Evolutionary conservation across 2,888 invertebrate genomes (phyloP).

Genomic region (Syritta pipiens): DNA sequence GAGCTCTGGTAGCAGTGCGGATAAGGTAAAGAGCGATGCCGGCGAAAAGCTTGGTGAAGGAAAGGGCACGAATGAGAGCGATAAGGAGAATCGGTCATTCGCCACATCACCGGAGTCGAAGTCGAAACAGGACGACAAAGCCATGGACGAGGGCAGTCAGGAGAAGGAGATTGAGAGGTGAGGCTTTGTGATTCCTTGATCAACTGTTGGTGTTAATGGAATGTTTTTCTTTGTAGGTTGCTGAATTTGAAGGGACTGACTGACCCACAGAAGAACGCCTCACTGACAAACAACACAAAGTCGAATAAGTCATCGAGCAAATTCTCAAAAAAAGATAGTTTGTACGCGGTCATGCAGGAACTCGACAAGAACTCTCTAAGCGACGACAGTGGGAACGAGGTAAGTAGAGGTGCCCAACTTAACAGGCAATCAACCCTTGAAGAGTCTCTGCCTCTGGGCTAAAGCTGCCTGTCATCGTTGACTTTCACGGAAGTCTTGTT

Average conservation of each 20-base stretch:
- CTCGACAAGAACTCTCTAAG: slow-evolving; percentile 44
- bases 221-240: slow-evolving; percentile 70
- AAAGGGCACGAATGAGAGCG: slow-evolving; percentile 62
- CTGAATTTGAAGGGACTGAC: slow-evolving; percentile 74
- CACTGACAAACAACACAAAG: slow-evolving; percentile 50
- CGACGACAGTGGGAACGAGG: slow-evolving; percentile 51
- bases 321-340: slow-evolving; percentile 38
- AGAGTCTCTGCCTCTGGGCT: too few relatives aligned
- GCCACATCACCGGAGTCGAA: slow-evolving; percentile 25
- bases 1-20: background rate
- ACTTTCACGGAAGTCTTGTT: too few relatives aligned
- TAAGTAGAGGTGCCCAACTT: too few relatives aligned
- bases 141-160: slow-evolving; percentile 71
- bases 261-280: slow-evolving; percentile 66
- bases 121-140: slow-evolving; percentile 47
- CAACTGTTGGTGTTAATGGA: background rate
- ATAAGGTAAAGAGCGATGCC: background rate
- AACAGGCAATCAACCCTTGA: too few relatives aligned
- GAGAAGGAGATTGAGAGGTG: slow-evolving; percentile 77
- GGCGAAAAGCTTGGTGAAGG: slow-evolving; percentile 5
- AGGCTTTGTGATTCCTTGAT: slow-evolving; percentile 20
- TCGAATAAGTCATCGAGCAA: slow-evolving; percentile 39
- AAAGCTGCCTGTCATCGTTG: too few relatives aligned
- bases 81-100: slow-evolving; percentile 70
- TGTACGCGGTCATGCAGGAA: slow-evolving; percentile 63